Percentiles rank a stretch among this genome's conserved stretches.
phyloP scores from a whole-genome alignment of 2,797 vertebrate species.

The Malacoraja senta region DNA sequence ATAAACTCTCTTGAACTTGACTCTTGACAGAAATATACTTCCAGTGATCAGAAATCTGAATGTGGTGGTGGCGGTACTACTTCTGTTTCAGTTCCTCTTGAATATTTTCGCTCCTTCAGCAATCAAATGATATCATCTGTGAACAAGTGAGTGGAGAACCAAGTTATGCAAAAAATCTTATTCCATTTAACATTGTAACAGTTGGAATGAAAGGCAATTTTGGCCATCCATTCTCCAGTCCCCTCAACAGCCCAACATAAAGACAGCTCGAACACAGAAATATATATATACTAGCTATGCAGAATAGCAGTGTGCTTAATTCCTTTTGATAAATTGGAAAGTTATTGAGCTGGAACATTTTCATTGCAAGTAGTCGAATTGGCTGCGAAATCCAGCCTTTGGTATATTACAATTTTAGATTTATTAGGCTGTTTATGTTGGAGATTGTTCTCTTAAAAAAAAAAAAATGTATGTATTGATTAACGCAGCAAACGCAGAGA shows the following conservation, averaged over 20 bases:
- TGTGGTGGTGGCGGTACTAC: neutral
- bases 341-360: slow-evolving; percentile 18
- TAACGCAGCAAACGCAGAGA: neutral
- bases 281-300: neutral
- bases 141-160: neutral
- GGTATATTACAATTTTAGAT: neutral
- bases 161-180: neutral
- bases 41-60: neutral
- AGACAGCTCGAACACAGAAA: neutral
- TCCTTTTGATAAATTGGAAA: slow-evolving; percentile 20
- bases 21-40: neutral
- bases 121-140: neutral
- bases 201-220: neutral
- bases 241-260: neutral
- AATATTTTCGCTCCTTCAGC: neutral
- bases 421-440: slow-evolving; percentile 23
- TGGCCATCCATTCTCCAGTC: neutral
- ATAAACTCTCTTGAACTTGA: no score
- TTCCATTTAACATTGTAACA: neutral
- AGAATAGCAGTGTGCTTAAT: neutral
- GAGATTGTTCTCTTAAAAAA: slow-evolving; percentile 22
- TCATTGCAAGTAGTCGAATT: neutral
- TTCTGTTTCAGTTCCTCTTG: neutral
- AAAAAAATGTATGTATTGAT: neutral
- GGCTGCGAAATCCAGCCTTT: neutral